These are phyloP conservation scores for Hermaeophaga mercurialis DNA, from an alignment of 2,888 invertebrate genomes.

Conservation along the genomic window DNA sequence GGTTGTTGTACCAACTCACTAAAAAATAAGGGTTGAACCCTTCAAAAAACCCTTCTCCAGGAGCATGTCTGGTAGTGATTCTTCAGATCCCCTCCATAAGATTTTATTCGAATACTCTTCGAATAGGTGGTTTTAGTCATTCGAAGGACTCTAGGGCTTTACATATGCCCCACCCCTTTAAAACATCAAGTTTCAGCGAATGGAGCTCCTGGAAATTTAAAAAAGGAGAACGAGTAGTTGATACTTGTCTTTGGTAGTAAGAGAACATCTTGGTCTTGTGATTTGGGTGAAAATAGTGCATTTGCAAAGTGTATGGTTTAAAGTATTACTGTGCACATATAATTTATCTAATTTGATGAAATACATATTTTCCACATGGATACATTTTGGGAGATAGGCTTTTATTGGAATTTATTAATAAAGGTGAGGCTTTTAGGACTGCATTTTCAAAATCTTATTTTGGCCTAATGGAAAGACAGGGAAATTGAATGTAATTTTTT, in stretches of 20 bases:
- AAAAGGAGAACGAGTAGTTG: neutral
- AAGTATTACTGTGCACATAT: too few species aligned
- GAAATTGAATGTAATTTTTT: too few species aligned
- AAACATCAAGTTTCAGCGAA: constrained; percentile 8
- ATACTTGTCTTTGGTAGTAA: neutral
- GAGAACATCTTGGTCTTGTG: too few species aligned
- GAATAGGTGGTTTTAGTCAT: constrained; percentile 30
- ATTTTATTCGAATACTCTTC: constrained; percentile 33
- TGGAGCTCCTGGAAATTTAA: neutral
- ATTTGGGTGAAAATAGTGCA: too few species aligned
- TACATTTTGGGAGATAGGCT: too few species aligned
- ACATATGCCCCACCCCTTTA: constrained; percentile 52
- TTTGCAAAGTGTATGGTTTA: too few species aligned
- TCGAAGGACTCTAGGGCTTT: constrained; percentile 45
- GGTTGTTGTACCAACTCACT: constrained; percentile 27
- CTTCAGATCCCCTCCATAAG: constrained; percentile 35
- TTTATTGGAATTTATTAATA: too few species aligned
- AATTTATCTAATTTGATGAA: too few species aligned
- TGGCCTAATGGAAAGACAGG: too few species aligned
- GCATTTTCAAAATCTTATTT: too few species aligned
- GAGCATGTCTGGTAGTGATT: constrained; percentile 28
- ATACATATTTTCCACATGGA: too few species aligned
- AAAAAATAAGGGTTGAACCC: constrained; percentile 40
- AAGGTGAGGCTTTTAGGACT: too few species aligned
- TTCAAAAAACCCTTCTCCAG: constrained; percentile 30